Percentiles rank a stretch among this genome's conserved stretches.
Conservation (phyloP, 2,888 invertebrate genomes). For the Orthonychiurus folsomi region DNA sequence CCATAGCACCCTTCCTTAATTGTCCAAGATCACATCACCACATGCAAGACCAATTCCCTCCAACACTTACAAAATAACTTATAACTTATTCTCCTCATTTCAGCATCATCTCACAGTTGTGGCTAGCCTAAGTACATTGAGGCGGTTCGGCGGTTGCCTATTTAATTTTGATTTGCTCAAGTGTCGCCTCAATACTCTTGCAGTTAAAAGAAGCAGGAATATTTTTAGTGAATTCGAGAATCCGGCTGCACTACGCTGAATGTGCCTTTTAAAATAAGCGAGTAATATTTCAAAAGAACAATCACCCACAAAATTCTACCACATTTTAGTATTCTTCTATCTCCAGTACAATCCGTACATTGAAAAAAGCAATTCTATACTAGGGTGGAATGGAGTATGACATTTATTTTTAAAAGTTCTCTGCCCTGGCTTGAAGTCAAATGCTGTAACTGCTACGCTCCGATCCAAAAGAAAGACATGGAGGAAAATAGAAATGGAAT, state of each 20-base stretch:
- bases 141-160: no score
- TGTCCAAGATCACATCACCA: conserved; percentile 32
- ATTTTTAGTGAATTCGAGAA: no score
- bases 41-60: conserved; percentile 19
- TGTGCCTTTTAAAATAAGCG: neutral
- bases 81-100: neutral
- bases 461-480: no score
- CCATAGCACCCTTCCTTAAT: conserved; percentile 27
- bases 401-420: no score
- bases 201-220: no score
- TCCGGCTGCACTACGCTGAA: no score
- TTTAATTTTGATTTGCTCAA: no score
- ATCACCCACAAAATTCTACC: neutral
- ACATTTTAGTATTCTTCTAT: no score
- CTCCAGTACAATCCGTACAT: no score
- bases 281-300: neutral
- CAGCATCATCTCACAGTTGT: neutral
- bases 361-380: no score
- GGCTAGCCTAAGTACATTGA: neutral
- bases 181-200: no score
- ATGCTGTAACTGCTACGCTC: neutral
- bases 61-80: conserved; percentile 11
- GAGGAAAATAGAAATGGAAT: conserved; percentile 27
- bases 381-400: no score
- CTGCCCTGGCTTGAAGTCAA: neutral